Evolutionary conservation across 37 sponge, comb jelly and placozoan genomes (phyloP), one percentile per base, ranked within the genome.

Genomic region (Haliclona indistincta): DNA sequence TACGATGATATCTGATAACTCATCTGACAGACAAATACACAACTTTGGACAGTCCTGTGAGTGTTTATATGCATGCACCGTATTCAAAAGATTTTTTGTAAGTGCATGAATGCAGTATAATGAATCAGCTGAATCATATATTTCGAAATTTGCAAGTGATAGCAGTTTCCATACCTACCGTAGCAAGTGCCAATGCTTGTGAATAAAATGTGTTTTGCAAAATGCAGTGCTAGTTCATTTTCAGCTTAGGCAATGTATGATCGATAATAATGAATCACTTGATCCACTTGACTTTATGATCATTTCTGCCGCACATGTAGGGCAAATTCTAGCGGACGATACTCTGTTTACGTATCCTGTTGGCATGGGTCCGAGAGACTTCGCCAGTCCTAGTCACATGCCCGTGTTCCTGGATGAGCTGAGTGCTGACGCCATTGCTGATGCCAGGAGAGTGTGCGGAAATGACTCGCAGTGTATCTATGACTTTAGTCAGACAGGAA

Each of bases 401-500:
- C 89, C 89, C 3, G 56, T 32, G 1, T 88, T 82, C 33, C 56
- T 81, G 43, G 78, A 82, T 42, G 84, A 88, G 23, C 65, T 77
- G 5, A 10, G 73, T 19, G 67, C 68, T 1, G 64, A 35, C 54
- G 82, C 76, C n/a, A 15, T 45, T 39, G 29, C 19, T 28, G 61
- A 63, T 2, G 30, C 71, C 28, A 45, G 22, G 32, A 38, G 2
- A 4, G 42, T 28, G 15, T 88, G 89, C 64, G 54, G 52, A 32
- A 60, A 52, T 23, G 54, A 82, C 39, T 23, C 55, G 0, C 29
- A 44, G 61, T 88, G 89, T 39, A 67, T 88, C 25, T 88, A 71
- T 81, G 89, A 88, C 64, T 49, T 56, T 4, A 28, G 22, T n/a
- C 84, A 88, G 56, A 88, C 89, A 34, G 84, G 84, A 1, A 51